phyloP scores from a whole-genome alignment of 2,797 vertebrate genomes.

The Chiloscyllium punctatum region DNA sequence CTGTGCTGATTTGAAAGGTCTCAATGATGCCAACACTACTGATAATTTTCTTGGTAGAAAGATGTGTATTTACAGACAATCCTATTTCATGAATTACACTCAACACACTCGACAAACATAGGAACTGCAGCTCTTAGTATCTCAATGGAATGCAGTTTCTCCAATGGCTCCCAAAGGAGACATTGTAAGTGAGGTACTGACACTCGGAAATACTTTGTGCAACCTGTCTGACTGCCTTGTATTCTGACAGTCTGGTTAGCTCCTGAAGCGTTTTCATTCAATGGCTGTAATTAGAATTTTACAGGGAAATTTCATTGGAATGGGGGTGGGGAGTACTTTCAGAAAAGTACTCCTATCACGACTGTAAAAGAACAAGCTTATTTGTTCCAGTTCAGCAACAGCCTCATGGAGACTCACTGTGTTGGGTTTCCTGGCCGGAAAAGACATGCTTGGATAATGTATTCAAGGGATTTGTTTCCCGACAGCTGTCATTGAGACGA shows the following conservation, averaged over 20 bases:
- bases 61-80: neutral
- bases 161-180: neutral
- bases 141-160: neutral
- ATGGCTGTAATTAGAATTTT: conserved; percentile 7
- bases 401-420: neutral
- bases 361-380: conserved; percentile 15
- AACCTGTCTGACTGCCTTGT: neutral
- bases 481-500: conserved; percentile 14
- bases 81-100: neutral
- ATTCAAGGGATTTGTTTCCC: conserved; percentile 16
- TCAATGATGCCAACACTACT: neutral
- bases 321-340: neutral
- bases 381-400: conserved; percentile 24
- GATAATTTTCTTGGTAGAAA: neutral
- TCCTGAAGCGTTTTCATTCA: neutral
- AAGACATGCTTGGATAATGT: neutral
- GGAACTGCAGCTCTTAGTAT: neutral
- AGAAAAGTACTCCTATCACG: neutral
- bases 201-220: neutral
- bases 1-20: neutral
- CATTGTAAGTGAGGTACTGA: neutral
- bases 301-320: neutral
- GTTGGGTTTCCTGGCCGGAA: conserved; percentile 4
- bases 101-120: neutral
- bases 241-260: conserved; percentile 14